Conservation (phyloP, 2,797 vertebrate genomes). For the Gila robusta region DNA sequence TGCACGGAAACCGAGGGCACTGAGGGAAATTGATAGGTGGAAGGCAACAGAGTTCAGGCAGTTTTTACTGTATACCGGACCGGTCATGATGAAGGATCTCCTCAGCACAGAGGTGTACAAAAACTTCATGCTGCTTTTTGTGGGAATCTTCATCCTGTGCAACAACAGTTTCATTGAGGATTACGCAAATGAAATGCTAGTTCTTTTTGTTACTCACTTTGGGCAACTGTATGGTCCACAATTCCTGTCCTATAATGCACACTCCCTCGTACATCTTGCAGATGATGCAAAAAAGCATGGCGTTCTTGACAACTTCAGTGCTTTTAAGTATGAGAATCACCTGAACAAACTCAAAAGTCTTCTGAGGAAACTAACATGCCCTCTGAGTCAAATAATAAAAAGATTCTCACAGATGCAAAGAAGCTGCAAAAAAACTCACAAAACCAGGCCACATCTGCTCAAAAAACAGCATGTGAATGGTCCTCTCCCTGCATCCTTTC, state of each 20-base stretch:
- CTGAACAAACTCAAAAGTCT: conserved; percentile 15
- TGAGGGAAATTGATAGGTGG: conserved; percentile 3
- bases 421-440: neutral
- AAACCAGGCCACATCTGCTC: neutral
- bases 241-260: conserved; percentile 8
- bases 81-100: conserved; percentile 22
- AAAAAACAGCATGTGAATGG: neutral
- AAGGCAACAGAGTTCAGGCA: conserved; percentile 26
- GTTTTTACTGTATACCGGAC: neutral
- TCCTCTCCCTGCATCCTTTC: neutral
- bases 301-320: neutral
- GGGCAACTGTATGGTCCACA: neutral
- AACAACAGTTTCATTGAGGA: conserved; percentile 12
- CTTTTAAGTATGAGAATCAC: conserved; percentile 17
- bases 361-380: conserved; percentile 12
- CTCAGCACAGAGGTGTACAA: conserved; percentile 2
- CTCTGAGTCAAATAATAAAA: neutral
- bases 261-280: neutral
- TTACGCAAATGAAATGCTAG: conserved; percentile 15
- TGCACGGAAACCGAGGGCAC: conserved; percentile 21
- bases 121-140: conserved; percentile 6
- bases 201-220: conserved; percentile 10
- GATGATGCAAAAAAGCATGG: neutral
- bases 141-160: conserved; percentile 20
- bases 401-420: conserved; percentile 22